A percentile compares a stretch with the other conserved stretches of the same genome.
These are phyloP conservation scores for Phalanger gymnotis DNA, from an alignment of 2,797 vertebrate genomes.

Conservation along the genomic window DNA sequence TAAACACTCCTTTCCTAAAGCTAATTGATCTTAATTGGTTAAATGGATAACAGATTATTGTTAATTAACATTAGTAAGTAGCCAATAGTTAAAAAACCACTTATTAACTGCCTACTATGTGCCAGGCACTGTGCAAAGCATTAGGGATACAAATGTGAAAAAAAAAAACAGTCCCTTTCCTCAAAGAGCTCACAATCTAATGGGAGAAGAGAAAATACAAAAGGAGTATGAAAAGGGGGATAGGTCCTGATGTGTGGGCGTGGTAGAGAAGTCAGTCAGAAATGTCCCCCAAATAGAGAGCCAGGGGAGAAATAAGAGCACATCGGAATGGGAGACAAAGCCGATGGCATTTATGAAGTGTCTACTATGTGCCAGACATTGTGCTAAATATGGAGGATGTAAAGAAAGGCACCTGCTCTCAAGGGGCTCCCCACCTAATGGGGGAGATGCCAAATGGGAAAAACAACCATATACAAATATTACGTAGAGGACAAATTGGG, in stretches of 20 bases:
- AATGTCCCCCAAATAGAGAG: neutral
- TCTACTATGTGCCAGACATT: neutral
- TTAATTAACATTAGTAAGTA: neutral
- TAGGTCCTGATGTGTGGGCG: neutral
- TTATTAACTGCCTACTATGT: neutral
- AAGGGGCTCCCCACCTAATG: neutral
- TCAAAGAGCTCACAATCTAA: neutral
- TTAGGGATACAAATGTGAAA: neutral
- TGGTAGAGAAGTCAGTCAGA: neutral
- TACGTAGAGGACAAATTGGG: neutral
- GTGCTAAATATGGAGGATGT: neutral
- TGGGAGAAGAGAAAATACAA: neutral
- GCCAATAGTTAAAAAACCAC: neutral
- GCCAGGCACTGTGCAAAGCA: neutral
- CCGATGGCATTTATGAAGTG: neutral
- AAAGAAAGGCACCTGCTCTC: neutral
- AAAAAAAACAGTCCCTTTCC: neutral
- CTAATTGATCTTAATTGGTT: neutral
- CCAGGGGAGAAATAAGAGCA: neutral
- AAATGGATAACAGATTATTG: neutral
- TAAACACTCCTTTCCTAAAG: neutral
- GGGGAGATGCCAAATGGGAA: neutral
- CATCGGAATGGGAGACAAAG: neutral
- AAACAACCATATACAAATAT: neutral
- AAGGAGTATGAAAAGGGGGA: neutral